phyloP scores from a whole-genome alignment of 2,888 invertebrate genomes.

The Dasypogon diadema region DNA sequence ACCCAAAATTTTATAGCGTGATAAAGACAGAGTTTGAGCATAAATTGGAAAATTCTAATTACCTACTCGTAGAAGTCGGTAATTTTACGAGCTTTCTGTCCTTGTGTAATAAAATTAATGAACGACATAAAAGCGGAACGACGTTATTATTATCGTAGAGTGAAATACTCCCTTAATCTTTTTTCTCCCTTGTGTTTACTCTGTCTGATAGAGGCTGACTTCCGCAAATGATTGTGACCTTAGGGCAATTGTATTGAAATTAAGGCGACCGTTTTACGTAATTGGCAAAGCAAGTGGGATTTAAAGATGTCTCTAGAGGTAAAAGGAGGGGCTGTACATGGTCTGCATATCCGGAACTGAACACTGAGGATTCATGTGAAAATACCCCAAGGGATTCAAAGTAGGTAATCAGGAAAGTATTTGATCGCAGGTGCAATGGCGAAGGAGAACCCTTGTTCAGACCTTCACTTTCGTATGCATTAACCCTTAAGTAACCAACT shows the following conservation, averaged over 20 bases:
- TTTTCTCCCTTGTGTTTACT: background rate
- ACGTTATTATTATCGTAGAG: constrained; percentile 27
- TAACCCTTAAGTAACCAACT: no score
- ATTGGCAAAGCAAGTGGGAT: constrained; percentile 10
- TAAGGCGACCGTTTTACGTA: constrained; percentile 1
- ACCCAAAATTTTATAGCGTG: constrained; percentile 41
- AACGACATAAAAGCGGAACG: constrained; percentile 37
- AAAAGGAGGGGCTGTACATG: no score
- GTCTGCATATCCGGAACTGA: no score
- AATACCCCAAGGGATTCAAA: no score
- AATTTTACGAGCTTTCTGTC: constrained; percentile 40
- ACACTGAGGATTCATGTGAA: no score
- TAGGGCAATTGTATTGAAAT: constrained; percentile 34
- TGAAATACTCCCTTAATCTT: constrained; percentile 35
- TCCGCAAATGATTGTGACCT: background rate
- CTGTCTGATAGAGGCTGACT: background rate
- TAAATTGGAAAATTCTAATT: constrained; percentile 41
- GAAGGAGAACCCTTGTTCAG: no score
- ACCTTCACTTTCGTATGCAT: no score
- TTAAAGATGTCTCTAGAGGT: background rate
- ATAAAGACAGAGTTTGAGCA: constrained; percentile 37
- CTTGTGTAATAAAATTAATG: constrained; percentile 45
- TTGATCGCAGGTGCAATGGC: no score
- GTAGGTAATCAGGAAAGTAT: no score
- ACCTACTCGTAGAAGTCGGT: constrained; percentile 3